A percentile compares a stretch with the other conserved stretches of the same genome.
Evolutionary conservation across 37 sponge, comb jelly and placozoan species (phyloP).

Genomic region (Corticium candelabrum): DNA sequence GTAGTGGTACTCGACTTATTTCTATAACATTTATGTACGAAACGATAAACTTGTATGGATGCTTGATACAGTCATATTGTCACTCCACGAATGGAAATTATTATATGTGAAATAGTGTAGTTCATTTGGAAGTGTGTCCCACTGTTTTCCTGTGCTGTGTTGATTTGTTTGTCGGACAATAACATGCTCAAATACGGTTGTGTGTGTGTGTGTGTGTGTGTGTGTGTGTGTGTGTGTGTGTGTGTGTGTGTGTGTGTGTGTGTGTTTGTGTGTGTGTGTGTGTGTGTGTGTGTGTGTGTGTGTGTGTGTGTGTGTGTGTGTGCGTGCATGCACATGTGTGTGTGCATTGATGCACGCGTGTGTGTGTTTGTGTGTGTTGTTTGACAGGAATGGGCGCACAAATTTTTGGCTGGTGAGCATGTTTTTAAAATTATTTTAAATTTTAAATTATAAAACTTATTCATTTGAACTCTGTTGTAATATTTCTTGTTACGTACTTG

Average conservation of each 20-base stretch:
- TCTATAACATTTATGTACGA: too few species aligned
- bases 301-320: background rate
- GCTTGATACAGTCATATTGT: too few species aligned
- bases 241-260: slow-evolving; percentile 6
- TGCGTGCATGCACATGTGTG: slow-evolving; percentile 8
- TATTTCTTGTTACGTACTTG: too few species aligned
- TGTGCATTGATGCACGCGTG: background rate
- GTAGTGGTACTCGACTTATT: too few species aligned
- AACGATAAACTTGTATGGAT: too few species aligned
- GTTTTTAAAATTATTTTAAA: background rate
- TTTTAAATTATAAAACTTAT: too few species aligned
- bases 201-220: slow-evolving; percentile 2
- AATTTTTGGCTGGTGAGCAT: background rate
- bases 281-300: background rate
- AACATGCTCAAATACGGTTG: background rate
- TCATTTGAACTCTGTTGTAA: too few species aligned
- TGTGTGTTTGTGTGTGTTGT: background rate
- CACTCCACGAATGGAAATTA: too few species aligned
- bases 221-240: slow-evolving; percentile 8
- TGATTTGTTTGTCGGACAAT: background rate
- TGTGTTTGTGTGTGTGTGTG: slow-evolving; percentile 7
- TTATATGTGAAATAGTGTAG: too few species aligned
- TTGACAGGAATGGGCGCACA: background rate
- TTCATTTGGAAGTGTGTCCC: too few species aligned
- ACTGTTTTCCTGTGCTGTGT: too few species aligned